These are phyloP conservation scores for Troides oblongomaculatus DNA, from an alignment of 2,888 invertebrate species.

Conservation along the genomic window DNA sequence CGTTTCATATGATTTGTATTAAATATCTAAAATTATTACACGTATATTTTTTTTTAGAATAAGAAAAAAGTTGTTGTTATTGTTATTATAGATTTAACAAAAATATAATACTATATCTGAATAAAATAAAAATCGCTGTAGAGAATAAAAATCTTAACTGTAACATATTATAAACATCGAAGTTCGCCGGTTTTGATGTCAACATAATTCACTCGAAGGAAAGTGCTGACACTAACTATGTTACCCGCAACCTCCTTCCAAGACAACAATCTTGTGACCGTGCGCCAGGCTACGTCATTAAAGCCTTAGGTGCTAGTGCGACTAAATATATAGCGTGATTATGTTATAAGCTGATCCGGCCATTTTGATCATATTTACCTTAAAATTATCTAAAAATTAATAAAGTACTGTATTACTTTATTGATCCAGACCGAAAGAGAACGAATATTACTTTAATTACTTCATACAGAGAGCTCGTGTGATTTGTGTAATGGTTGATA, in stretches of 20 bases:
- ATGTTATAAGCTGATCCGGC: slow-evolving; percentile 14
- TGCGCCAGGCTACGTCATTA: slow-evolving; percentile 18
- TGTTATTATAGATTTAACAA: neutral
- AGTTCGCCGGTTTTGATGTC: slow-evolving; percentile 10
- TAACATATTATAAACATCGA: neutral
- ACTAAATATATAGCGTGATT: slow-evolving; percentile 22
- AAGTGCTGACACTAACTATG: slow-evolving; percentile 16
- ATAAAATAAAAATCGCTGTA: too few relatives aligned
- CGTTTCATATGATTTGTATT: too few relatives aligned
- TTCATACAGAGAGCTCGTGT: neutral
- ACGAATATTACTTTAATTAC: neutral
- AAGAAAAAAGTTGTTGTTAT: too few relatives aligned
- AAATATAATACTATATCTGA: neutral
- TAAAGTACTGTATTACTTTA: too few relatives aligned
- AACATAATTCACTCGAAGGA: slow-evolving; percentile 18
- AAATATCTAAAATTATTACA: too few relatives aligned
- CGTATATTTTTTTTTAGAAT: too few relatives aligned
- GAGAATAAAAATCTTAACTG: neutral
- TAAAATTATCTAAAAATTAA: neutral
- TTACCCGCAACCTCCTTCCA: slow-evolving; percentile 20
- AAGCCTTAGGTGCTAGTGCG: slow-evolving; percentile 8
- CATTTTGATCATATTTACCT: slow-evolving; percentile 7
- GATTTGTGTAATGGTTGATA: too few relatives aligned
- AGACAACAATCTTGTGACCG: slow-evolving; percentile 25
- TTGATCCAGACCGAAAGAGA: too few relatives aligned